Evolutionary conservation across 2,113 vertebrate genomes (phyloP).

Genomic region (Thalassoma bifasciatum): DNA sequence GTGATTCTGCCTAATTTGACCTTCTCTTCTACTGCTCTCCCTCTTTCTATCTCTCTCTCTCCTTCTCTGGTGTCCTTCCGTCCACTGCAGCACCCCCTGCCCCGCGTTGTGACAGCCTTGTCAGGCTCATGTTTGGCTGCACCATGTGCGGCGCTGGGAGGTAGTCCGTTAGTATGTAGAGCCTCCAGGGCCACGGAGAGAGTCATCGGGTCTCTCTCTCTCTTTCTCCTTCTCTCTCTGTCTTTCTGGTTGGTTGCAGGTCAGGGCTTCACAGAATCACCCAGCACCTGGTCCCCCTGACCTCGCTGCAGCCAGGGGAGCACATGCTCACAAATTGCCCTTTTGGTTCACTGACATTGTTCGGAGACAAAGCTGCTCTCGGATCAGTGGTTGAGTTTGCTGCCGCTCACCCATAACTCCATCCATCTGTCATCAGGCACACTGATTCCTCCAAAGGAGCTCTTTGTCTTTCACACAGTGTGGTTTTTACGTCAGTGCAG

Average conservation of each 20-base stretch:
- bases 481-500: constrained; percentile 47
- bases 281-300: constrained; percentile 73
- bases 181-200: constrained; percentile 5
- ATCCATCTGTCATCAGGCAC: constrained; percentile 61
- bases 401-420: constrained; percentile 61
- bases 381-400: constrained; percentile 58
- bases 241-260: constrained; percentile 41
- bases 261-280: constrained; percentile 49
- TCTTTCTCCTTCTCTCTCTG: background rate
- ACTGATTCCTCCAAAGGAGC: constrained; percentile 56
- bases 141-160: constrained; percentile 24
- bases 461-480: constrained; percentile 57
- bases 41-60: constrained; percentile 26
- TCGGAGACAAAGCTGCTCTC: constrained; percentile 45
- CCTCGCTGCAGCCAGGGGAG: constrained; percentile 44
- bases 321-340: constrained; percentile 38
- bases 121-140: constrained; percentile 45
- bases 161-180: constrained; percentile 38
- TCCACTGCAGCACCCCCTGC: constrained; percentile 28
- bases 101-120: constrained; percentile 65
- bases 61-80: constrained; percentile 38
- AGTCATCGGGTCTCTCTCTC: background rate
- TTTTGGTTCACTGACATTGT: constrained; percentile 40
- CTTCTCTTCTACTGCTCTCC: constrained; percentile 50
- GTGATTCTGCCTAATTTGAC: constrained; percentile 45